Conservation (phyloP, 2,888 invertebrate genomes). For the Cephalotes varians region DNA sequence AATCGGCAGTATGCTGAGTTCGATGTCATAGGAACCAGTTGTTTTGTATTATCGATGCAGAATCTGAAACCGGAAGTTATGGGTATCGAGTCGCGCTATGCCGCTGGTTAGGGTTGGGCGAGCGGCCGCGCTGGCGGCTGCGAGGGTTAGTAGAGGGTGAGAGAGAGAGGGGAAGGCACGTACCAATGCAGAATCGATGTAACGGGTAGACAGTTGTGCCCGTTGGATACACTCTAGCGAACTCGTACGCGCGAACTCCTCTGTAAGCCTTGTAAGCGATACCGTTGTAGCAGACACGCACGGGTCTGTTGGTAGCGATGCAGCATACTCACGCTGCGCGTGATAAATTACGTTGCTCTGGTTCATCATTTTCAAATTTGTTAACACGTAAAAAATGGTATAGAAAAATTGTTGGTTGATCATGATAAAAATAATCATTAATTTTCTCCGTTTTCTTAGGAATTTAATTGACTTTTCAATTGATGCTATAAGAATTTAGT, state of each 20-base stretch:
- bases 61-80: constrained; percentile 68
- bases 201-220: constrained; percentile 72
- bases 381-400: background rate
- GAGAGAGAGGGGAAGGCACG: constrained; percentile 22
- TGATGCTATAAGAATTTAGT: background rate
- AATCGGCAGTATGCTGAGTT: constrained; percentile 60
- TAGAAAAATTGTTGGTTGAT: background rate
- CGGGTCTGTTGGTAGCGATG: constrained; percentile 41
- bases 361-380: constrained; percentile 9
- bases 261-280: constrained; percentile 80
- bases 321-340: background rate
- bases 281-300: constrained; percentile 72
- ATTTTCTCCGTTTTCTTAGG: background rate
- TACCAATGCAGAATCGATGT: constrained; percentile 41
- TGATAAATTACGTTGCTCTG: constrained; percentile 35
- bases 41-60: constrained; percentile 55
- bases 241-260: constrained; percentile 74
- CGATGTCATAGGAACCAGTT: constrained; percentile 70
- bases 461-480: background rate
- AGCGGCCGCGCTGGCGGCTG: constrained; percentile 32
- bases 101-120: constrained; percentile 50
- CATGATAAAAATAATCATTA: background rate
- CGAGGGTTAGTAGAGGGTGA: constrained; percentile 34
- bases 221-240: constrained; percentile 73
- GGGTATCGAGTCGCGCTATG: constrained; percentile 60